Evolutionary conservation across 2,113 vertebrate species (phyloP).

Genomic region (Ptilorrhoa leucosticta): DNA sequence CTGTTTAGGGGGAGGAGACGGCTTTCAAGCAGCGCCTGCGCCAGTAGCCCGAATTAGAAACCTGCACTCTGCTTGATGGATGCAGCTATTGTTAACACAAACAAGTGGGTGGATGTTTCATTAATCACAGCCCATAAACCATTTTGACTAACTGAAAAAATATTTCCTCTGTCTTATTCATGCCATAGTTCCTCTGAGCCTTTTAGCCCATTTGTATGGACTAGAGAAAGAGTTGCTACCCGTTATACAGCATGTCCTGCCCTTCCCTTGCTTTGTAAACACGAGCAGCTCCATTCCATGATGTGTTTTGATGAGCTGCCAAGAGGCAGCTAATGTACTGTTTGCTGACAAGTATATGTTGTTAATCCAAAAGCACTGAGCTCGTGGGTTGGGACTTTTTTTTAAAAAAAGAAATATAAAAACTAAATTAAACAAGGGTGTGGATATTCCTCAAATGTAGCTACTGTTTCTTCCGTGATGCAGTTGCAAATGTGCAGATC

Average conservation of each 20-base stretch:
- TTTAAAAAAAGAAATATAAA: constrained; percentile 22
- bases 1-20: background rate
- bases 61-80: background rate
- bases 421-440: constrained; percentile 68
- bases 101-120: constrained; percentile 3
- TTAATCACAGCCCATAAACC: constrained; percentile 45
- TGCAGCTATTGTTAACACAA: constrained; percentile 6
- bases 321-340: constrained; percentile 75
- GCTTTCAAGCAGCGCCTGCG: background rate
- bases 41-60: background rate
- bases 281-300: constrained; percentile 61
- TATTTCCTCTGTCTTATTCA: constrained; percentile 46
- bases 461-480: constrained; percentile 57
- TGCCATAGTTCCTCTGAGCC: background rate
- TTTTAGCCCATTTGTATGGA: background rate
- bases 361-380: constrained; percentile 59
- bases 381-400: constrained; percentile 37
- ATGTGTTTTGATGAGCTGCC: constrained; percentile 73
- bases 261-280: constrained; percentile 68
- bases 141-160: constrained; percentile 42
- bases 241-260: constrained; percentile 47
- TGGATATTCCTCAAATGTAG: constrained; percentile 21
- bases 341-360: constrained; percentile 78
- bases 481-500: background rate
- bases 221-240: constrained; percentile 51